phyloP scores from a whole-genome alignment of 1,140 invertebrate genomes.

The Megathymus violae region DNA sequence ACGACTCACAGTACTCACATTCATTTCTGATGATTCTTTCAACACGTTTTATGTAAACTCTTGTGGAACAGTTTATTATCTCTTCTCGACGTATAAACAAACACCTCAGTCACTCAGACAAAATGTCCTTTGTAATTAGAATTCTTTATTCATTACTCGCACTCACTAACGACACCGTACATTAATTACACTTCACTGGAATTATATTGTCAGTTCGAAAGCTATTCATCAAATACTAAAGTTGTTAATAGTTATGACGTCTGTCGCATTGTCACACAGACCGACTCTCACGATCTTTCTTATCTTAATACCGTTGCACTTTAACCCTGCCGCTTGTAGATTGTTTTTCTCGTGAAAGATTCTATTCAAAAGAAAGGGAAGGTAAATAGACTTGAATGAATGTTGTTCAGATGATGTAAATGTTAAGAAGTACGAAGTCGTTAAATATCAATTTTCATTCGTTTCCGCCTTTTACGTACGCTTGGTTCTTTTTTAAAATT shows the following conservation, averaged over 20 bases:
- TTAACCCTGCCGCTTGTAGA: constrained; percentile 40
- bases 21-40: constrained; percentile 55
- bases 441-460: constrained; percentile 3
- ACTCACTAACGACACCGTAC: constrained; percentile 42
- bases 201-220: constrained; percentile 38
- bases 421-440: constrained; percentile 16
- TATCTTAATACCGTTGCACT: constrained; percentile 48
- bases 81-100: constrained; percentile 30
- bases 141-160: constrained; percentile 34
- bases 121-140: constrained; percentile 46
- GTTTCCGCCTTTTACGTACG: constrained; percentile 2
- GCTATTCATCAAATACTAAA: constrained; percentile 30
- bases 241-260: constrained; percentile 19
- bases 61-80: constrained; percentile 29
- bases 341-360: constrained; percentile 10
- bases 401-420: constrained; percentile 16
- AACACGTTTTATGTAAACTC: constrained; percentile 43
- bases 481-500: neutral
- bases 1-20: constrained; percentile 52
- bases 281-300: constrained; percentile 41
- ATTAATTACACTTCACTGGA: constrained; percentile 41
- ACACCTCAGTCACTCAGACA: constrained; percentile 36
- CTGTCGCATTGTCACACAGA: constrained; percentile 28
- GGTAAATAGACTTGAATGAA: constrained; percentile 9
- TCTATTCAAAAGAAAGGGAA: constrained; percentile 12